Percentiles rank a stretch among this genome's conserved stretches.
These are phyloP conservation scores for Drosophila novamexicana DNA, from an alignment of 1,140 invertebrate genomes.

Conservation along the genomic window DNA sequence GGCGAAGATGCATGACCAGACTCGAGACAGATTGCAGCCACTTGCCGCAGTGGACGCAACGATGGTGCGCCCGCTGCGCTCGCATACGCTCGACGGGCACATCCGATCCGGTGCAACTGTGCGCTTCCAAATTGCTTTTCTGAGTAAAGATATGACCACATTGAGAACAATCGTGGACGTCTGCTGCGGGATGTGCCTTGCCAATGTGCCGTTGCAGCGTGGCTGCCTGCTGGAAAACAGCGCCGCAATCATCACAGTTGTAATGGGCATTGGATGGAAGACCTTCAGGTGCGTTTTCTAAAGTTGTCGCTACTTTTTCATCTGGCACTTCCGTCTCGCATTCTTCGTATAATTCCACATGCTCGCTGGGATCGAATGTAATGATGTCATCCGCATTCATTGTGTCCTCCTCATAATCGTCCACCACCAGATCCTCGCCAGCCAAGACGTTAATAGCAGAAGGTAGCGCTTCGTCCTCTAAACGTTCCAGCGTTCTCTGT, in stretches of 20 bases:
- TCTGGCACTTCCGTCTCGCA: background rate
- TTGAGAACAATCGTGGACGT: constrained; percentile 31
- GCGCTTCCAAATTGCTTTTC: constrained; percentile 15
- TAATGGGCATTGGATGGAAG: background rate
- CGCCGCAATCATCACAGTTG: constrained; percentile 61
- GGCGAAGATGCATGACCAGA: constrained; percentile 91
- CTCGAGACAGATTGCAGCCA: constrained; percentile 44
- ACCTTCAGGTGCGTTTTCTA: no score
- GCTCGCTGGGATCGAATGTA: constrained; percentile 37
- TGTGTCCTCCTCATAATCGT: background rate
- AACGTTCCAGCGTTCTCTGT: background rate
- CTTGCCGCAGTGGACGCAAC: constrained; percentile 55
- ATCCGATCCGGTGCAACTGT: constrained; percentile 27
- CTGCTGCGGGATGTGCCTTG: constrained; percentile 24
- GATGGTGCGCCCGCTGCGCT: background rate
- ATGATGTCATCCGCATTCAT: constrained; percentile 28
- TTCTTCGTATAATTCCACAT: constrained; percentile 24
- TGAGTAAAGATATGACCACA: constrained; percentile 50
- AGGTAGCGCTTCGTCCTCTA: background rate
- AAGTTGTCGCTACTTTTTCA: background rate
- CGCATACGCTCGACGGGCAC: background rate
- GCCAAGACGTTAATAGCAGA: background rate
- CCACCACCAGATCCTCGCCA: background rate
- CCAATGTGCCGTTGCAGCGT: constrained; percentile 52
- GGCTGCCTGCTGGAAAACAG: constrained; percentile 45